phyloP scores from a whole-genome alignment of 2,797 vertebrate genomes.

The Cynopterus sphinx region DNA sequence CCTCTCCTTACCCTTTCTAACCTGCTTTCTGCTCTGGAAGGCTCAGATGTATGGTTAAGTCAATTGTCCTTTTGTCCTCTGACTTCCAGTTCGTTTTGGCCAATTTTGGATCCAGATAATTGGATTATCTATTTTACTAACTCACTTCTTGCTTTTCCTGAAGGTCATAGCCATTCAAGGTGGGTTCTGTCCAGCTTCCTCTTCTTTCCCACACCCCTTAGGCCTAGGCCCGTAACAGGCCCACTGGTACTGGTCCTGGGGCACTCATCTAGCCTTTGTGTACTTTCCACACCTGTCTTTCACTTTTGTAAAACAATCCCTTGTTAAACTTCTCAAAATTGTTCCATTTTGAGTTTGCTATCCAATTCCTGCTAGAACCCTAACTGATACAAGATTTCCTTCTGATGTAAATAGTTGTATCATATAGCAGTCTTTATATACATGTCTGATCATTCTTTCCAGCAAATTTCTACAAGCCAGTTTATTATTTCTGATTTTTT shows the following conservation, averaged over 20 bases:
- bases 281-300: background rate
- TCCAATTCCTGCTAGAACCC: background rate
- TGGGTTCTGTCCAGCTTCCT: background rate
- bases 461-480: background rate
- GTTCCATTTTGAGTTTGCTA: background rate
- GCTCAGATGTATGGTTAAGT: background rate
- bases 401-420: background rate
- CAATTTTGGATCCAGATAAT: background rate
- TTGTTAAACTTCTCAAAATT: background rate
- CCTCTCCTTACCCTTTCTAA: background rate
- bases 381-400: background rate
- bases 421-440: background rate
- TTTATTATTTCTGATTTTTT: conserved; percentile 2
- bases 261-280: background rate
- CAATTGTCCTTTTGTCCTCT: background rate
- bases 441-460: background rate
- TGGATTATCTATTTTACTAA: background rate
- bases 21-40: background rate
- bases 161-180: background rate
- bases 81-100: background rate
- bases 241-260: background rate
- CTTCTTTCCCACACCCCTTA: background rate
- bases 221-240: background rate
- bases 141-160: background rate
- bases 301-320: background rate